These are phyloP conservation scores for Eremobia ochroleuca DNA, from an alignment of 2,888 invertebrate genomes.

Conservation along the genomic window DNA sequence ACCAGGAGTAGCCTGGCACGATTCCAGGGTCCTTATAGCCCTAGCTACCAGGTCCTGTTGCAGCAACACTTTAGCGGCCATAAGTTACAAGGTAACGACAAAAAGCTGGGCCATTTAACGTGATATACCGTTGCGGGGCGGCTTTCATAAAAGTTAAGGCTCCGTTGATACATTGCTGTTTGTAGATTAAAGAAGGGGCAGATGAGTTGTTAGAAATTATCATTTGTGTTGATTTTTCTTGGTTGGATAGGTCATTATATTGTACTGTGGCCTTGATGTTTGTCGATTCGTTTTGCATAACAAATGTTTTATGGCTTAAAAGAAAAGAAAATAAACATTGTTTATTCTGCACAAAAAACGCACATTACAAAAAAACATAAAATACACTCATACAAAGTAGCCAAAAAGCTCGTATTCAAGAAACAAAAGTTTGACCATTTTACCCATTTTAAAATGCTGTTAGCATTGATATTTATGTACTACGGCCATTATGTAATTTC, in stretches of 20 bases:
- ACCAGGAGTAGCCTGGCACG: slow-evolving; percentile 37
- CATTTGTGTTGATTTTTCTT: not conserved
- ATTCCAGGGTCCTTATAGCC: slow-evolving; percentile 53
- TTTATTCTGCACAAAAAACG: too few species aligned
- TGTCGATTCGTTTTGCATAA: not conserved
- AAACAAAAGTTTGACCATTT: too few species aligned
- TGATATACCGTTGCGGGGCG: slow-evolving; percentile 83
- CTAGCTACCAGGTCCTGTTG: slow-evolving; percentile 61
- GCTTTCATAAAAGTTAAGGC: slow-evolving; percentile 84
- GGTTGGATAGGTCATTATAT: too few species aligned
- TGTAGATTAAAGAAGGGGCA: slow-evolving; percentile 45
- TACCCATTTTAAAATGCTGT: too few species aligned
- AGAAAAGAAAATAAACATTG: too few species aligned
- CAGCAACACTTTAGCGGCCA: slow-evolving; percentile 71
- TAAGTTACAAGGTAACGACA: slow-evolving; percentile 87
- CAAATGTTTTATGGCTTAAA: too few species aligned
- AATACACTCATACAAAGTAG: too few species aligned
- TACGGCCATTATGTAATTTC: not conserved
- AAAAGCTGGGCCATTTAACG: slow-evolving; percentile 86
- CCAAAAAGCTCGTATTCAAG: too few species aligned
- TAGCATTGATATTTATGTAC: too few species aligned
- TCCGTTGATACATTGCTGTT: slow-evolving; percentile 70
- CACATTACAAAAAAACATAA: too few species aligned
- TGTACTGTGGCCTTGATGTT: not conserved
- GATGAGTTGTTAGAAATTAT: slow-evolving; percentile 28